These are phyloP conservation scores for Diabrotica balteata DNA, from an alignment of 2,888 invertebrate genomes.

Conservation along the genomic window DNA sequence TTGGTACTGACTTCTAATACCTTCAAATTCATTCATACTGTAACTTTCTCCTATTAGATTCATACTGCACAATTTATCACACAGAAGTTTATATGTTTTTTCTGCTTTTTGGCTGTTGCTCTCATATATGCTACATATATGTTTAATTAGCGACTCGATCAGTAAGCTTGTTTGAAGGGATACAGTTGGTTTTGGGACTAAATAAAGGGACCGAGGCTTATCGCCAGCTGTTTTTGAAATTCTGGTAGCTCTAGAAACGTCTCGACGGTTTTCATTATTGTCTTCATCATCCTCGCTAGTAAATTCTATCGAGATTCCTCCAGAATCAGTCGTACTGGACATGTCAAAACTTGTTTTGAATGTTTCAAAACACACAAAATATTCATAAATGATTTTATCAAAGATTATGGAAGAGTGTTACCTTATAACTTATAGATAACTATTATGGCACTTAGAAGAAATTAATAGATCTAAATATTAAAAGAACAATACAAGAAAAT, in stretches of 20 bases:
- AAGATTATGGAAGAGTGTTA: constrained; percentile 9
- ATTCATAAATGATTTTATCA: constrained; percentile 24
- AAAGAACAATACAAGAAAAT: constrained; percentile 9
- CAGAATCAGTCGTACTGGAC: constrained; percentile 20
- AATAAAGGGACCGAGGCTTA: constrained; percentile 26
- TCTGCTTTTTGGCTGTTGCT: constrained; percentile 66
- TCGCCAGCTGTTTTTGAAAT: constrained; percentile 16
- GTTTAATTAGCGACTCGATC: constrained; percentile 74
- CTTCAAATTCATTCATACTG: constrained; percentile 73
- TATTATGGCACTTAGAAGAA: not conserved
- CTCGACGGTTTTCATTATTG: constrained; percentile 25
- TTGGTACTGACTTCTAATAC: constrained; percentile 73
- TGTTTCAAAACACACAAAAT: constrained; percentile 7
- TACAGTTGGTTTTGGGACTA: constrained; percentile 37
- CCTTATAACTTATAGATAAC: constrained; percentile 5
- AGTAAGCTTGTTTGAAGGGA: constrained; percentile 72
- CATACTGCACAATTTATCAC: constrained; percentile 72
- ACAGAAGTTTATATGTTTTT: constrained; percentile 71
- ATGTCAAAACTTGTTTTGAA: constrained; percentile 23
- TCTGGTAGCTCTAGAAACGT: constrained; percentile 19
- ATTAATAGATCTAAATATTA: constrained; percentile 14
- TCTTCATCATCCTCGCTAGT: constrained; percentile 23
- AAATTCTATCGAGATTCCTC: constrained; percentile 26
- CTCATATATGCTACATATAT: constrained; percentile 71
- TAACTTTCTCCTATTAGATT: constrained; percentile 75